Percentiles rank a stretch among this genome's conserved stretches.
Evolutionary conservation across 2,888 invertebrate species (phyloP).

Genomic region (Drosophila paramelanica): DNA sequence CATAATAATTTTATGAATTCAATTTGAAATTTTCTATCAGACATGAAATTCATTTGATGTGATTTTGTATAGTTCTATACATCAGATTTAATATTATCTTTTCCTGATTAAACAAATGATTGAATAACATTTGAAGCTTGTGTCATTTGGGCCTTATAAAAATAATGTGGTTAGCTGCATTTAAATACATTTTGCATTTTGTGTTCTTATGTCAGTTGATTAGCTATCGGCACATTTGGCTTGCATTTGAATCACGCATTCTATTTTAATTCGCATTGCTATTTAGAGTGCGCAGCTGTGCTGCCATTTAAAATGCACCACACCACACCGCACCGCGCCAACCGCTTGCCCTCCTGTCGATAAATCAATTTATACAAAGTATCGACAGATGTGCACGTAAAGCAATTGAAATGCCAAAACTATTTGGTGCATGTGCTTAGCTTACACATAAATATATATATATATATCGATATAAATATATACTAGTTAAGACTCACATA

Average conservation of each 20-base stretch:
- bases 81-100: too few relatives aligned
- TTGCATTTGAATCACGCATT: constrained; percentile 46
- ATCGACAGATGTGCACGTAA: constrained; percentile 65
- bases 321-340: neutral
- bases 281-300: constrained; percentile 51
- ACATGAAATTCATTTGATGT: too few relatives aligned
- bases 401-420: constrained; percentile 69
- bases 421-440: constrained; percentile 51
- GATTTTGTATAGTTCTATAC: too few relatives aligned
- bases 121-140: neutral
- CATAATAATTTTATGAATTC: constrained; percentile 5
- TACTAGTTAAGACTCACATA: constrained; percentile 1
- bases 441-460: constrained; percentile 5
- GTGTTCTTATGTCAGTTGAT: constrained; percentile 48
- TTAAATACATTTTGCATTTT: constrained; percentile 36
- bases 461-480: constrained; percentile 3
- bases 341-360: constrained; percentile 26
- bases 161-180: constrained; percentile 3
- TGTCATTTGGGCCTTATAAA: neutral
- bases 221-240: constrained; percentile 35
- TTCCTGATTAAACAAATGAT: constrained; percentile 1
- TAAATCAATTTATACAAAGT: constrained; percentile 62
- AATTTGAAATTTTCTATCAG: neutral
- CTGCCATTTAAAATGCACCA: constrained; percentile 41
- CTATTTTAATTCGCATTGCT: constrained; percentile 50